phyloP scores from a whole-genome alignment of 2,797 vertebrate genomes.

The Pteronotus mesoamericanus region DNA sequence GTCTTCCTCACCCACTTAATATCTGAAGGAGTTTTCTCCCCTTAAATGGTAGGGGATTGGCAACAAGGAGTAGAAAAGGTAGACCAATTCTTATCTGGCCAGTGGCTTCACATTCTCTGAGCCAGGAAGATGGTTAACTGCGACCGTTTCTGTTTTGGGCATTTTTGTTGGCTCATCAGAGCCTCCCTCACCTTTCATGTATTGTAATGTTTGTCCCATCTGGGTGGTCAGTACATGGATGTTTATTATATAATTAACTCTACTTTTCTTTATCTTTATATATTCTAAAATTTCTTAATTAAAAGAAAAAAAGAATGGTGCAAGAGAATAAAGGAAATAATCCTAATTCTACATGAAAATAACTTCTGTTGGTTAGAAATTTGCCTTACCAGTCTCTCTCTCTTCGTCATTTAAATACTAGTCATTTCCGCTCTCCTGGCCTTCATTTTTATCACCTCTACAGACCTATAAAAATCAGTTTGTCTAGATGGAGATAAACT shows the following conservation, averaged over 20 bases:
- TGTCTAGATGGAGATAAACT: conserved; percentile 40
- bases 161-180: neutral
- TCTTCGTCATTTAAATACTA: neutral
- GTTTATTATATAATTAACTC: conserved; percentile 17
- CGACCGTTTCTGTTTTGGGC: neutral
- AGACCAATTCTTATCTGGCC: neutral
- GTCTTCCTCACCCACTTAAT: neutral
- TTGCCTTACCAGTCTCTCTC: neutral
- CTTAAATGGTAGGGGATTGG: neutral
- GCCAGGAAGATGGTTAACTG: neutral
- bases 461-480: conserved; percentile 42
- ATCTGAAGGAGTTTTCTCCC: neutral
- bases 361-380: neutral
- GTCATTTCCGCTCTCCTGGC: neutral
- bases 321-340: neutral
- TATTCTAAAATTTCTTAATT: conserved; percentile 22
- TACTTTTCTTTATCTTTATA: neutral
- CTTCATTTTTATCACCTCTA: conserved; percentile 13
- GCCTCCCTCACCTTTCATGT: neutral
- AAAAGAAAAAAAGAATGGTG: neutral
- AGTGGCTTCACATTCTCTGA: neutral
- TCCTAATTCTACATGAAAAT: neutral
- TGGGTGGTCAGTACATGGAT: neutral
- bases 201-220: neutral
- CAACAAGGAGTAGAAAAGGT: neutral